phyloP scores from a whole-genome alignment of 2,113 vertebrate genomes.

The Ageneiosus marmoratus region DNA sequence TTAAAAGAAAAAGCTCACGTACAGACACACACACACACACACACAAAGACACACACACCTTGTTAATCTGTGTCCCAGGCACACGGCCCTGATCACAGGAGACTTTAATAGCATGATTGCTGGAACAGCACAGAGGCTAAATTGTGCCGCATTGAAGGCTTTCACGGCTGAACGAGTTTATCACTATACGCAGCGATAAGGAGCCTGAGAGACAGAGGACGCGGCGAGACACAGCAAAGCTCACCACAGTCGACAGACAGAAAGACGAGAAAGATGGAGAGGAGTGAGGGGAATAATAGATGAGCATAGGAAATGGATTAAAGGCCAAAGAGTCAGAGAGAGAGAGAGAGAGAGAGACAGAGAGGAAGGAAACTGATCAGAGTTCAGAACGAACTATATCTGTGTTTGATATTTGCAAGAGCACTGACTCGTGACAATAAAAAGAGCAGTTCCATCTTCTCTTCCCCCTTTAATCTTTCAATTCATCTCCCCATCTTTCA shows the following conservation, averaged over 20 bases:
- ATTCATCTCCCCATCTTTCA: slow-evolving; percentile 51
- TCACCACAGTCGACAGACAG: slow-evolving; percentile 12
- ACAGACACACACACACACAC: slow-evolving; percentile 19
- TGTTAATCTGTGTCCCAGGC: slow-evolving; percentile 25
- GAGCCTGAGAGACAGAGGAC: slow-evolving; percentile 41
- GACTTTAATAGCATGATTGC: slow-evolving; percentile 40
- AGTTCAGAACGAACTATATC: slow-evolving; percentile 58
- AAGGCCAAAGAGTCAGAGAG: slow-evolving; percentile 44
- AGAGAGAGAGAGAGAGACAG: slow-evolving; percentile 48
- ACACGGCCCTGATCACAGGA: slow-evolving; percentile 42
- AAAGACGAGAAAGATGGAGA: slow-evolving; percentile 43
- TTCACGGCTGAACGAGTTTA: slow-evolving; percentile 37
- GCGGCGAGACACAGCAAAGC: slow-evolving; percentile 29
- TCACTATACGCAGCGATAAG: slow-evolving; percentile 44
- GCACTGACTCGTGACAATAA: slow-evolving; percentile 59
- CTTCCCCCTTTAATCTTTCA: slow-evolving; percentile 48
- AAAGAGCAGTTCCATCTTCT: slow-evolving; percentile 58
- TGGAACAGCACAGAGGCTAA: slow-evolving; percentile 34
- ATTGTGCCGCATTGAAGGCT: slow-evolving; percentile 39
- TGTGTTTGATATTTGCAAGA: slow-evolving; percentile 60
- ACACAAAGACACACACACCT: slow-evolving; percentile 33
- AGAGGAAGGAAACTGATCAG: slow-evolving; percentile 55
- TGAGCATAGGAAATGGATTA: slow-evolving; percentile 45
- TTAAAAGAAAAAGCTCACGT: neutral
- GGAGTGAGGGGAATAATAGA: neutral